Percentiles rank a stretch among this genome's conserved stretches.
phyloP scores from a whole-genome alignment of 2,888 invertebrate species.

The Aplocera efformata region DNA sequence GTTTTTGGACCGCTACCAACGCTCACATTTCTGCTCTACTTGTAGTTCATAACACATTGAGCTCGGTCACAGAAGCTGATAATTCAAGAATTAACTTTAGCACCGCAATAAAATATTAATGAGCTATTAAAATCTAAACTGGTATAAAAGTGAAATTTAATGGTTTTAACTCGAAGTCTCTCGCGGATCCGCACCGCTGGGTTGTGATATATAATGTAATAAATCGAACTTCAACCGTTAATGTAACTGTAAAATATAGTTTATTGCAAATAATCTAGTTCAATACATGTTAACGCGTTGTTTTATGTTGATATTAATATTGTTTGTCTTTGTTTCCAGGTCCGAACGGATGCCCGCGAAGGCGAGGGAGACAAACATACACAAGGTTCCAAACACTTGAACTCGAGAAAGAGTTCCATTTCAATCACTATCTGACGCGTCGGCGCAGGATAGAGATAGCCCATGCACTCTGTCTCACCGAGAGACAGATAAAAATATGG shows the following conservation, averaged over 20 bases:
- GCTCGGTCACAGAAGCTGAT: conserved; percentile 69
- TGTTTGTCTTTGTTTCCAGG: conserved; percentile 83
- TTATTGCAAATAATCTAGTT: conserved; percentile 33
- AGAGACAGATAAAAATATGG: conserved; percentile 98
- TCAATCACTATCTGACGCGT: conserved; percentile 98
- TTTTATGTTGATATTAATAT: conserved; percentile 21
- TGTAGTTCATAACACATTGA: conserved; percentile 52
- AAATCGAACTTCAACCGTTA: conserved; percentile 57
- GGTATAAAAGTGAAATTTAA: conserved; percentile 78
- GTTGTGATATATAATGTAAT: conserved; percentile 66
- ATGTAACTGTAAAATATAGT: conserved; percentile 47
- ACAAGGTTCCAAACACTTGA: conserved; percentile 99
- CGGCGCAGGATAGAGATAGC: conserved; percentile 98
- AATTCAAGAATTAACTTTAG: conserved; percentile 76
- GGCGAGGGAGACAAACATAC: conserved; percentile 97
- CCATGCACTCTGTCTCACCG: conserved; percentile 96
- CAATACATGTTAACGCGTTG: conserved; percentile 29
- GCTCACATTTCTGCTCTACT: conserved; percentile 21
- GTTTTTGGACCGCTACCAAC: conserved; percentile 20
- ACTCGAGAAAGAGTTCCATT: conserved; percentile 98
- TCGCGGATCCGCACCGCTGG: conserved; percentile 55
- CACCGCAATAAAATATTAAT: conserved; percentile 74
- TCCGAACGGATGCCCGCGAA: conserved; percentile 96
- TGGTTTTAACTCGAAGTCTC: conserved; percentile 59
- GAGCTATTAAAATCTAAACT: conserved; percentile 76